A percentile compares a stretch with the other conserved stretches of the same genome.
Conservation (phyloP, 2,797 vertebrate species). For the Sardinella longiceps region DNA sequence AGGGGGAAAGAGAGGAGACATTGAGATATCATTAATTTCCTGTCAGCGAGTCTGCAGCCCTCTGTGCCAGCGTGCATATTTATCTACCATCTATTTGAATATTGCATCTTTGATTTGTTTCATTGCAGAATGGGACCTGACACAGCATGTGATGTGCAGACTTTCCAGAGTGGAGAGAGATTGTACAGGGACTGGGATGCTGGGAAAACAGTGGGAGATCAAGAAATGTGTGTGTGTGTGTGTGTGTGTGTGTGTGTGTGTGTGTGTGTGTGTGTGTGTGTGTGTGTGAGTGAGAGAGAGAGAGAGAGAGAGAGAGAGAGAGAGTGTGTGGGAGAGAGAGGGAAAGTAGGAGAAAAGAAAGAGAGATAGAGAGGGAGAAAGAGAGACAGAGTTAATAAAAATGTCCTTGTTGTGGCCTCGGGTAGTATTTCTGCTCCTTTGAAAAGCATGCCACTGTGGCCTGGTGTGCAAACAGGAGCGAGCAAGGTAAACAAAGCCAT, state of each 20-base stretch:
- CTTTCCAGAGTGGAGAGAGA: neutral
- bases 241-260: neutral
- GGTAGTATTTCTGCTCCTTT: conserved; percentile 24
- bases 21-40: conserved; percentile 48
- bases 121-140: neutral
- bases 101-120: conserved; percentile 20
- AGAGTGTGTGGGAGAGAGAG: conserved; percentile 17
- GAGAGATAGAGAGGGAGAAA: conserved; percentile 7
- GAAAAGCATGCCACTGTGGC: conserved; percentile 17
- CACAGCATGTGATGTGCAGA: neutral
- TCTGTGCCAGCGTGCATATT: conserved; percentile 43
- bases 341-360: conserved; percentile 26
- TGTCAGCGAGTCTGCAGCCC: conserved; percentile 38
- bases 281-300: neutral
- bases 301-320: neutral
- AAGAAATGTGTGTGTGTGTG: neutral
- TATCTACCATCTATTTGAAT: conserved; percentile 30
- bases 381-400: conserved; percentile 31
- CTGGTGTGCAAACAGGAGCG: neutral
- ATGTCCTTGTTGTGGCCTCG: conserved; percentile 37
- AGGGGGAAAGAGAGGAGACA: neutral
- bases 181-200: neutral
- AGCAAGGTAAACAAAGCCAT: conserved; percentile 1
- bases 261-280: neutral
- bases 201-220: neutral